Conservation (phyloP, 1,140 invertebrate genomes). For the Megathymus violae region DNA sequence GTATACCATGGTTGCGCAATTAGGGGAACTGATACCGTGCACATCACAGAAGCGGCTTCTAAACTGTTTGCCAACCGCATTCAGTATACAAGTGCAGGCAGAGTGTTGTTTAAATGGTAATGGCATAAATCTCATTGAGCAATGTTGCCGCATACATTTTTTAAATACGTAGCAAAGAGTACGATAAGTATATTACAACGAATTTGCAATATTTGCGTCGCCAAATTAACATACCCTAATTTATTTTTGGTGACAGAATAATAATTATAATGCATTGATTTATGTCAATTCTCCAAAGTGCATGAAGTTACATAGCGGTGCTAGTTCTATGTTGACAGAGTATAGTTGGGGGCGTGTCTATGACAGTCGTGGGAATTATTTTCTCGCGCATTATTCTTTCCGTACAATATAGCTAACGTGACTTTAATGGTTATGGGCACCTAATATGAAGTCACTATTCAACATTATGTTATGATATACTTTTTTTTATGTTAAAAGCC, state of each 20-base stretch:
- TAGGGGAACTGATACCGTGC: slow-evolving; percentile 11
- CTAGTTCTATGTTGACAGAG: not conserved
- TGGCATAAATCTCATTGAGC: no score
- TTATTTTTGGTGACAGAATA: no score
- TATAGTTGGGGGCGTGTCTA: not conserved
- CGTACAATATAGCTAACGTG: slow-evolving; percentile 2
- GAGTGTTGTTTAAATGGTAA: slow-evolving; percentile 6
- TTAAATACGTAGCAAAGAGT: no score
- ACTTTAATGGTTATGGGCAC: not conserved
- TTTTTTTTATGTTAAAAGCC: no score
- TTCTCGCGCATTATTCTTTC: not conserved
- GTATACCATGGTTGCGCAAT: slow-evolving; percentile 14
- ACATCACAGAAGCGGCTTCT: slow-evolving; percentile 2
- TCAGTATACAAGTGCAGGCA: slow-evolving; percentile 13
- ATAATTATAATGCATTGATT: no score
- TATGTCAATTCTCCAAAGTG: no score
- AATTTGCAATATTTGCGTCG: no score
- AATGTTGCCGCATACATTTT: no score
- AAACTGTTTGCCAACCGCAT: slow-evolving; percentile 13
- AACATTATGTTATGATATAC: no score
- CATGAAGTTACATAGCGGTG: not conserved
- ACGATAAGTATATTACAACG: no score
- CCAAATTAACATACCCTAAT: no score
- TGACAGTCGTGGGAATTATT: slow-evolving; percentile 2
- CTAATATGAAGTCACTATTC: no score